Percentiles rank a stretch among this genome's conserved stretches.
Evolutionary conservation across 2,113 vertebrate species (phyloP).

Genomic region (Cettia cetti): DNA sequence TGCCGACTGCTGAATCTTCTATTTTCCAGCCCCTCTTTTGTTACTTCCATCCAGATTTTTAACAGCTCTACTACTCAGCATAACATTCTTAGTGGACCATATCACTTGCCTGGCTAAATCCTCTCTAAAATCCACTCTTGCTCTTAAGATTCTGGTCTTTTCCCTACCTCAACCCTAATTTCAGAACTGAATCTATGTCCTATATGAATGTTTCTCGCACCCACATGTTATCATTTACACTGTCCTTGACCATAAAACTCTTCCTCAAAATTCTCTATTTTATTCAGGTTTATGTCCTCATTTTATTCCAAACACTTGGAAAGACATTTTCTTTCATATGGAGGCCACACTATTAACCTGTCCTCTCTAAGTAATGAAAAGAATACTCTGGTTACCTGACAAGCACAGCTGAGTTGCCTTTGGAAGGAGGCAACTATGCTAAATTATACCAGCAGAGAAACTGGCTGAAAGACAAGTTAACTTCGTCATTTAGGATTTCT

Average conservation of each 20-base stretch:
- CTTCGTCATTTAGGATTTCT: constrained; percentile 6
- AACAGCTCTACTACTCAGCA: neutral
- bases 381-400: neutral
- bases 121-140: neutral
- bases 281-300: neutral
- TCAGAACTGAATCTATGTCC: neutral
- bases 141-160: neutral
- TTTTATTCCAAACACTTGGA: neutral
- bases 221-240: neutral
- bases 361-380: neutral
- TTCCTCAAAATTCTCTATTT: neutral
- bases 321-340: neutral
- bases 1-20: neutral
- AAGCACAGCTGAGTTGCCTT: neutral
- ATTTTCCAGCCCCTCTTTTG: neutral
- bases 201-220: neutral
- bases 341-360: neutral
- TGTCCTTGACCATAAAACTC: neutral
- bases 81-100: neutral
- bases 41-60: neutral
- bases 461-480: neutral
- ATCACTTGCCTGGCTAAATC: neutral
- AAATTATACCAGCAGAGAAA: neutral
- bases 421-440: neutral
- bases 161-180: neutral